Percentiles rank a stretch among this genome's conserved stretches.
phyloP scores from a whole-genome alignment of 30 jellyfish, hydroid and myxozoan genomes.

The Hydra vulgaris region DNA sequence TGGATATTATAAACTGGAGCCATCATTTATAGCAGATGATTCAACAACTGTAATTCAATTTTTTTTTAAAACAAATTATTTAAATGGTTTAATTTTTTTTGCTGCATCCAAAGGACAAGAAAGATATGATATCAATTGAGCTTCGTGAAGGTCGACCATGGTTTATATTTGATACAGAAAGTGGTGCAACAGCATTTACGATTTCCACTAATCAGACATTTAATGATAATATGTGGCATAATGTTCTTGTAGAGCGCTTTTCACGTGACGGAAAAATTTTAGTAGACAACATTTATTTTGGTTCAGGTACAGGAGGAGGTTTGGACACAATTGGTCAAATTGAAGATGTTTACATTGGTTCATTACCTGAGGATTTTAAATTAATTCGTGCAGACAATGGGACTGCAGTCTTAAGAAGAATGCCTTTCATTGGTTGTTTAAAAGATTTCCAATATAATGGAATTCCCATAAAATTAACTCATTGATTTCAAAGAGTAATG shows the following conservation, averaged over 20 bases:
- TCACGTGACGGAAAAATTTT: conserved; percentile 42
- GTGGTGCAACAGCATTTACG: conserved; percentile 84
- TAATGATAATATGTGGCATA: conserved; percentile 86
- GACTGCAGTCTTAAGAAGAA: conserved; percentile 34
- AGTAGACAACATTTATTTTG: conserved; percentile 44
- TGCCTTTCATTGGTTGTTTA: conserved; percentile 73
- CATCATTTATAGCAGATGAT: conserved; percentile 59
- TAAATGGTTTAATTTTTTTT: conserved; percentile 67
- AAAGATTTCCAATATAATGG: conserved; percentile 47
- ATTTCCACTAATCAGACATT: conserved; percentile 32
- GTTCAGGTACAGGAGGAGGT: conserved; percentile 74
- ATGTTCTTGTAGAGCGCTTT: conserved; percentile 48
- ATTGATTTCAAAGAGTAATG: conserved; percentile 17
- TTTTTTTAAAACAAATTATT: conserved; percentile 38
- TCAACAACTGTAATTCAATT: conserved; percentile 50
- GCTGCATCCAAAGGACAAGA: conserved; percentile 81
- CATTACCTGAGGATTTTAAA: conserved; percentile 47
- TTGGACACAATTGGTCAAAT: conserved; percentile 75
- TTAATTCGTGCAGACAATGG: conserved; percentile 51
- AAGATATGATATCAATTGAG: conserved; percentile 69
- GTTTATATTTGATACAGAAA: conserved; percentile 89
- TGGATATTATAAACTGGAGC: conserved; percentile 63
- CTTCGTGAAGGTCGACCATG: conserved; percentile 82
- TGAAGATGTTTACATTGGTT: conserved; percentile 62
- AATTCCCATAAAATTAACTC: conserved; percentile 32